Base-by-base conservation (phyloP, 2,113 vertebrate genomes). In the Lucifuga dentata region DNA sequence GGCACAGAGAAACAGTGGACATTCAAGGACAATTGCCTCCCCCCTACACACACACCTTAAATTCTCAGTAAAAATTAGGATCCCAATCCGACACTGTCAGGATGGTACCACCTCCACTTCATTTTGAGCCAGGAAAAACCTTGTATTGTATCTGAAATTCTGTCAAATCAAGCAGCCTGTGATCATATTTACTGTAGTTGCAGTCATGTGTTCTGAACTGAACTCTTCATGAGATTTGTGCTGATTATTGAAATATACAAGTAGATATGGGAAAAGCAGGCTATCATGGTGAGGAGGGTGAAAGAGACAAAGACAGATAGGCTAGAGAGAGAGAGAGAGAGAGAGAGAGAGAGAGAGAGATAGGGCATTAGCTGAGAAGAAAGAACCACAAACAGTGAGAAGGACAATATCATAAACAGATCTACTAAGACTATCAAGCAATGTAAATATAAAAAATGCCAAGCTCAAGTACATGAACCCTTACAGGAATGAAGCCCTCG, bases 381-480 rank as follows among this genome's bases (percentile, higher is more conserved):
- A 81, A 89, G 78, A 74, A 73, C 58, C 40, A 71, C 69, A 84
- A 83, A 85, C 68, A 83, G 51, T 26, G 11, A 66, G 53, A 32
- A 66, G 55, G 73, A 20, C 38, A 61, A 68, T 81, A 84, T 84
- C 69, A 76, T 75, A 87, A 88, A 88, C 78, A 87, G 35, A 84
- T 86, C 77, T 76, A 67, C 69, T 69, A 59, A 86, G 69, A 79
- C 66, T 24, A 84, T 74, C 41, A 61, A 77, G 84, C 70, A 90
- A 85, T 85, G 86, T 83, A 87, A 90, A 90, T 86, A 88, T 79
- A 70, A 85, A 81, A 84, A 83, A 86, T 80, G 70, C 74, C 62
- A 88, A 79, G 57, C 72, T 73, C 32, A 58, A 90, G 81, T 81
- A 62, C 80, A 81, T 80, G 80, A 89, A 80, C 88, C 76, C 65